A percentile compares a stretch with the other conserved stretches of the same genome.
Conservation (phyloP, 1,140 invertebrate genomes). For the Cyrtorhinus lividipennis region DNA sequence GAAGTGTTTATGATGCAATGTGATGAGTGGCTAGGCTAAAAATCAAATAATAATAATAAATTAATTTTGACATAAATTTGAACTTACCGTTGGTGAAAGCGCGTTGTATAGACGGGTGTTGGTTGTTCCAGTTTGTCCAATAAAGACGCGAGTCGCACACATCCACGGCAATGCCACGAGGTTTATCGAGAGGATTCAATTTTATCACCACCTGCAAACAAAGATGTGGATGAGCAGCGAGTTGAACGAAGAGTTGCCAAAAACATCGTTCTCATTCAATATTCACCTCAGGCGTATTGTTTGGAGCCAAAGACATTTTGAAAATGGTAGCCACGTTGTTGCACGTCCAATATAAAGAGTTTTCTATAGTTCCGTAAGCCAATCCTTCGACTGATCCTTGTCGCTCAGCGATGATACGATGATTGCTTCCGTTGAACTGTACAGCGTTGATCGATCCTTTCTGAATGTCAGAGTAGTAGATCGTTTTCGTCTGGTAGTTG, state of each 20-base stretch:
- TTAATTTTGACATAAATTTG: no score
- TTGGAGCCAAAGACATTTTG: constrained; percentile 34
- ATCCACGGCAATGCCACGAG: constrained; percentile 67
- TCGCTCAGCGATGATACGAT: constrained; percentile 50
- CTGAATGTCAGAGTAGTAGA: constrained; percentile 83
- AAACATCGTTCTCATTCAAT: no score
- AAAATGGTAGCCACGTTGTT: constrained; percentile 62
- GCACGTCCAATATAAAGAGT: constrained; percentile 71
- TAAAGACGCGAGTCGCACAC: constrained; percentile 53
- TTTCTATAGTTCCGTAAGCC: constrained; percentile 49
- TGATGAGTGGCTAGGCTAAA: no score
- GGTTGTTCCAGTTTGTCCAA: constrained; percentile 72
- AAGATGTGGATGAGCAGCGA: not conserved
- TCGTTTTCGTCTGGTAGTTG: constrained; percentile 49
- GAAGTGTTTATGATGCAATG: no score
- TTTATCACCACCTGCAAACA: constrained; percentile 48
- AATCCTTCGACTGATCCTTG: constrained; percentile 72
- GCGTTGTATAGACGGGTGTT: constrained; percentile 55
- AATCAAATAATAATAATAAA: no score
- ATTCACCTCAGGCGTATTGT: not conserved
- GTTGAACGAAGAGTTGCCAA: not conserved
- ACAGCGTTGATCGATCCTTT: constrained; percentile 66
- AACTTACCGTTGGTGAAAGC: constrained; percentile 48
- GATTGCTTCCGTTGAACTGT: constrained; percentile 62
- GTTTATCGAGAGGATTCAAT: constrained; percentile 54